phyloP scores from a whole-genome alignment of 2,113 vertebrate species.

The Sebastes fasciatus region DNA sequence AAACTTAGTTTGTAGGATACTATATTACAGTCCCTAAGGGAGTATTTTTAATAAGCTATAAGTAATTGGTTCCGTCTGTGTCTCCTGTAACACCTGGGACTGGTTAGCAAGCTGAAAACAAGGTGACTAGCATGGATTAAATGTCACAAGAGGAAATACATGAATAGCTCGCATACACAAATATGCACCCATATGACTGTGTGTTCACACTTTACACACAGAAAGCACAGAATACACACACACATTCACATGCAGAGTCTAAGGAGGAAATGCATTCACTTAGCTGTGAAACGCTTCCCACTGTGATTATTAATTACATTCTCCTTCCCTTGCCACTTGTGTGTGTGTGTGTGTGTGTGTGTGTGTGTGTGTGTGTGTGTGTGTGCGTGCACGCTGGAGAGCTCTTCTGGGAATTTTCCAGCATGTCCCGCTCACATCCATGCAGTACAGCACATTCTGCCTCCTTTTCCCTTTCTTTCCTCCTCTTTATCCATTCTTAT shows the following conservation, averaged over 20 bases:
- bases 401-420: neutral
- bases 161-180: neutral
- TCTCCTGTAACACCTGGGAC: conserved; percentile 5
- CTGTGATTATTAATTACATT: conserved; percentile 80
- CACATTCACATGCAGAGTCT: conserved; percentile 26
- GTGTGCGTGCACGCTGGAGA: neutral
- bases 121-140: neutral
- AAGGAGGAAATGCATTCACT: conserved; percentile 49
- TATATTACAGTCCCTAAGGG: neutral
- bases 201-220: neutral
- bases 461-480: neutral
- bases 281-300: conserved; percentile 65
- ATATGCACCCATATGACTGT: neutral
- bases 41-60: conserved; percentile 17
- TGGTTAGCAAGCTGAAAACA: neutral
- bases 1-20: neutral
- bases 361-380: conserved; percentile 39
- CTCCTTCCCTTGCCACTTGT: conserved; percentile 60
- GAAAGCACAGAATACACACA: neutral
- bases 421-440: neutral
- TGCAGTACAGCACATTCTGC: neutral
- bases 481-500: neutral
- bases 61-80: conserved; percentile 5
- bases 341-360: conserved; percentile 35
- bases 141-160: neutral